Base-by-base conservation (phyloP, 2,113 vertebrate genomes). In the Mixornis gularis region DNA sequence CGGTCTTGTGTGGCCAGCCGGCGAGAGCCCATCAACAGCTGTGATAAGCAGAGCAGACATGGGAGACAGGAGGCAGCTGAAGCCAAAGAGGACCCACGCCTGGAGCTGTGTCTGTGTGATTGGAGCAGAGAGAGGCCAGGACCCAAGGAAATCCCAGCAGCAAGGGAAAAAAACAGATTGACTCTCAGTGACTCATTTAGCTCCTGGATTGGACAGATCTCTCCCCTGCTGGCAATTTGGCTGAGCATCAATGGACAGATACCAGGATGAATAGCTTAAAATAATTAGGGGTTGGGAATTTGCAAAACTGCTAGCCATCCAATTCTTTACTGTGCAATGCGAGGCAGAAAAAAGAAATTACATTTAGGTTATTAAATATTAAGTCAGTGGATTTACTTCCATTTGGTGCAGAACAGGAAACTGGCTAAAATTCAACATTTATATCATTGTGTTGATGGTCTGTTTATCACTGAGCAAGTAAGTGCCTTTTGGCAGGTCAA, bases 161-260 rank as follows among this genome's bases (percentile, higher is more conserved):
- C 97, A 94, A 96, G 96, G 97, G 94, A 94, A 97, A 96, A 96
- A 95, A 98, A 98, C 98, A 98, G 98, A 98, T 98, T 98, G 98
- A 98, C 97, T 98, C 97, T 96, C 97, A 97, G 97, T 98, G 98
- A 98, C 97, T 98, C 98, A 98, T 98, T 98, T 98, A 98, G 98
- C 98, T 98, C 97, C 98, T 98, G 98, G 98, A 98, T 97, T 97
- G 98, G 98, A 98, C 97, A 97, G 97, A 97, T 97, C 97, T 97
- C 96, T 98, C 97, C 96, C 98, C 98, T 98, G 98, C 98, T 98
- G 98, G 97, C 97, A 96, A 95, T 97, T 97, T 98, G 98, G 98
- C 98, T 96, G 90, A 89, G 95, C 94, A 97, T 98, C 97, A 98
- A 97, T 96, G 97, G 97, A 97, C 94, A 91, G 97, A 97, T 97